Base-by-base conservation (phyloP, 2,888 invertebrate species). In the Trichogramma evanescens region DNA sequence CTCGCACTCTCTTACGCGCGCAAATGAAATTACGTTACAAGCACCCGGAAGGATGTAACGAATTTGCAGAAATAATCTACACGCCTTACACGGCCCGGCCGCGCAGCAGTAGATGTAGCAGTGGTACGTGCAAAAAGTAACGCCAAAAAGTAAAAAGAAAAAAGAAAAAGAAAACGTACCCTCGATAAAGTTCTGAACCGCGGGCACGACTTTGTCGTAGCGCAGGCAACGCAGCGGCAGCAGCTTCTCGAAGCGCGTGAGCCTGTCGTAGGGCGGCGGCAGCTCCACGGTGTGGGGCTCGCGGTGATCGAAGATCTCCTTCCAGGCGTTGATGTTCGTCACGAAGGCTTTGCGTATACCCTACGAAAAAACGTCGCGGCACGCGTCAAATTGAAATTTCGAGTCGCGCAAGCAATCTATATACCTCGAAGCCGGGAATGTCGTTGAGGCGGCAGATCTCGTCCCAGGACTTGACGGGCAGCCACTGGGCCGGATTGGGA, bases 181-280 rank as follows among this genome's bases (percentile, higher is more conserved):
- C 79, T 83, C 77, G 3, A 91, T 88, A 74, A 88, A 90, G 64
- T 83, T 80, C 76, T 87, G 89, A 57, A 89, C 87, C 48, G 85
- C 91, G 5, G 88, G 88, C 57, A 89, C 86, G 78, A 95, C 85
- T 84, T 95, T 96, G 76, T 96, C 95, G 41, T 89, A 86, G 51
- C 95, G 83, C 68, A 96, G 82, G 67, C 91, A 91, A 42, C 95
- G 84, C 7, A 95, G 76, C 3, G 95, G 79, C 66, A 91, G 78
- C 73, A 95, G 79, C 79, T 86, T 89, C 81, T 94, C 87, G 75
- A 96, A 91, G 5, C 78, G 69, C 51, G 78, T 79, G 10, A 92
- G 78, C 56, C 84, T 83, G 43, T 87, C 71, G 87, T 89, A 95
- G 0, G 88, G 88, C 4, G 74, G 75, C 0, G 95, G 95, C 62